Percentiles rank a stretch among this genome's conserved stretches.
Conservation (phyloP, 2,797 vertebrate species). For the Coregonus ussuriensis region DNA sequence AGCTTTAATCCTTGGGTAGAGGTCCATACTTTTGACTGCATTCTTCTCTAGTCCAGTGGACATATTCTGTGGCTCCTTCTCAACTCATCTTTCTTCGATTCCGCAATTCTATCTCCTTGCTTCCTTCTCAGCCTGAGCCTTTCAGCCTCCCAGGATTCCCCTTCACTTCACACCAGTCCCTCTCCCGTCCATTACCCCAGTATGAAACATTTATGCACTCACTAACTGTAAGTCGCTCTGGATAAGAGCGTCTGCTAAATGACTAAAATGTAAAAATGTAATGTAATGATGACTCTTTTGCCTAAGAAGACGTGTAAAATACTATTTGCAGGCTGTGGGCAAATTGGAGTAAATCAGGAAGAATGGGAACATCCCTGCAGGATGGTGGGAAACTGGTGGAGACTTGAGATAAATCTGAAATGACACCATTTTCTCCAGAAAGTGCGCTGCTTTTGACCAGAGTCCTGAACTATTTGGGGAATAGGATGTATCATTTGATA, state of each 20-base stretch:
- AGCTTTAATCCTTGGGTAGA: too few species aligned
- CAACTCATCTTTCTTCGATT: neutral
- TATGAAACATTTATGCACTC: too few species aligned
- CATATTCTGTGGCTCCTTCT: neutral
- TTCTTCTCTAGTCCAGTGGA: neutral
- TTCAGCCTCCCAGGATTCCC: slow-evolving; percentile 54
- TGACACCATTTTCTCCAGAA: neutral
- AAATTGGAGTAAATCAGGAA: slow-evolving; percentile 46
- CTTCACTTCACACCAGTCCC: slow-evolving; percentile 11
- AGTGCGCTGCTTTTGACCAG: neutral
- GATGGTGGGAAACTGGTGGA: neutral
- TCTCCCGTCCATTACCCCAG: slow-evolving; percentile 60
- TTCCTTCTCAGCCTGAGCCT: slow-evolving; percentile 47
- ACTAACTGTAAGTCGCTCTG: too few species aligned
- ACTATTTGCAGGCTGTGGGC: slow-evolving; percentile 32
- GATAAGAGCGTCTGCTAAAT: too few species aligned
- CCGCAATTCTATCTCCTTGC: neutral
- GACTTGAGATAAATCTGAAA: neutral
- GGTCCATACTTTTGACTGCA: too few species aligned
- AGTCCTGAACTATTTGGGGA: neutral
- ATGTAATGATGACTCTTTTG: slow-evolving; percentile 57
- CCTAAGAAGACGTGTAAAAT: slow-evolving; percentile 66
- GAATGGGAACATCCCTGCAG: slow-evolving; percentile 20
- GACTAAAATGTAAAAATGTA: neutral
- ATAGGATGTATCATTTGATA: neutral